Evolutionary conservation across 2,888 invertebrate genomes (phyloP).

Genomic region (Hyppa rectilinea): DNA sequence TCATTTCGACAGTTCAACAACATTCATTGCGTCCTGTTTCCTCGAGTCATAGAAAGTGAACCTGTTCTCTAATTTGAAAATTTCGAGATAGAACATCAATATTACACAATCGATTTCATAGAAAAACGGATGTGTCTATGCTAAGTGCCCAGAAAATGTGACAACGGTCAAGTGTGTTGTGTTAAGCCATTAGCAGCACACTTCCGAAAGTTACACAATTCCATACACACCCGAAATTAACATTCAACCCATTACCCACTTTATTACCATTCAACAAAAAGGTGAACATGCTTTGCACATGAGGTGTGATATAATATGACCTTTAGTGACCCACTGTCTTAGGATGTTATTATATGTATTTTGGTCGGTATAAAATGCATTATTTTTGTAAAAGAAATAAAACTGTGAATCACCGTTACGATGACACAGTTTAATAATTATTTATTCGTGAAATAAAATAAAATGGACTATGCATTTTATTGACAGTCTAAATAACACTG

Average conservation of each 20-base stretch:
- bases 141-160: conserved; percentile 26
- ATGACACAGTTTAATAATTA: conserved; percentile 33
- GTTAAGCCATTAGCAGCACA: conserved; percentile 35
- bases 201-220: conserved; percentile 52
- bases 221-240: background rate
- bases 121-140: conserved; percentile 24
- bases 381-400: conserved; percentile 39
- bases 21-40: too few species aligned
- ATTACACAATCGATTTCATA: conserved; percentile 12
- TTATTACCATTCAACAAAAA: background rate
- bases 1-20: too few species aligned
- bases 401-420: conserved; percentile 48
- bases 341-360: conserved; percentile 47
- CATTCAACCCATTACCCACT: background rate
- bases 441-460: conserved; percentile 14
- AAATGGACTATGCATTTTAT: conserved; percentile 6
- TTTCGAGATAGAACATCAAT: background rate
- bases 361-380: conserved; percentile 54
- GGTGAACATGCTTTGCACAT: conserved; percentile 1
- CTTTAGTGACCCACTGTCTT: conserved; percentile 47
- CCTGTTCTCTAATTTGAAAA: conserved; percentile 13
- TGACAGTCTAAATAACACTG: background rate
- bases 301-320: conserved; percentile 53
- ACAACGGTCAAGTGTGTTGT: conserved; percentile 39
- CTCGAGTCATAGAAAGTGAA: conserved; percentile 20